A percentile compares a stretch with the other conserved stretches of the same genome.
phyloP scores from a whole-genome alignment of 2,113 vertebrate species.

The Passer montanus region DNA sequence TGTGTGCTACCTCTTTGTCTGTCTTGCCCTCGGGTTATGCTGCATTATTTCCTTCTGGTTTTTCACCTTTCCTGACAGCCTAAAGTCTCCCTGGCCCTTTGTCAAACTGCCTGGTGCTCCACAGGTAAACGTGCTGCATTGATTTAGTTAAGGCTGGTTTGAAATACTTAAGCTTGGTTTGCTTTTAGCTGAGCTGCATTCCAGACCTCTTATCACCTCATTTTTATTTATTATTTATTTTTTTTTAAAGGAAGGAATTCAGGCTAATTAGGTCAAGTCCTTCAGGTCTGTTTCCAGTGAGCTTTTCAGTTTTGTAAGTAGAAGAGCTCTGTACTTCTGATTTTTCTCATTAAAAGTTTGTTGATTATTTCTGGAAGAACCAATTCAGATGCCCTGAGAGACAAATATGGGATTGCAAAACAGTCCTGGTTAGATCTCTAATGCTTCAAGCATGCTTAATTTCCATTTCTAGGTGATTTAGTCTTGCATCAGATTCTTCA shows the following conservation, averaged over 20 bases:
- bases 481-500: not conserved
- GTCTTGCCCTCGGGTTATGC: not conserved
- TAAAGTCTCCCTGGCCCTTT: not conserved
- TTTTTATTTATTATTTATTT: not conserved
- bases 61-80: not conserved
- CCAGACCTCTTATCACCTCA: not conserved
- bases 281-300: not conserved
- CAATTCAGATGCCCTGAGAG: not conserved
- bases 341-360: not conserved
- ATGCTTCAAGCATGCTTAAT: not conserved
- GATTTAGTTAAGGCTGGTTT: not conserved
- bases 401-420: not conserved
- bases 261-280: not conserved
- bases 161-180: not conserved
- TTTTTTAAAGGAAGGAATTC: not conserved
- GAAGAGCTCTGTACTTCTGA: not conserved
- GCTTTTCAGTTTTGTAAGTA: not conserved
- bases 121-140: not conserved
- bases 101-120: not conserved
- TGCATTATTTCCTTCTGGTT: not conserved
- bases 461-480: conserved; percentile 26
- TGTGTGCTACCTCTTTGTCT: not conserved
- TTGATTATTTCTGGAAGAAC: not conserved
- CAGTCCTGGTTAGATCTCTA: not conserved
- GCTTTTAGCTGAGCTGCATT: not conserved